Evolutionary conservation across 2,888 invertebrate species (phyloP).

Genomic region (Eurytoma adleriae): DNA sequence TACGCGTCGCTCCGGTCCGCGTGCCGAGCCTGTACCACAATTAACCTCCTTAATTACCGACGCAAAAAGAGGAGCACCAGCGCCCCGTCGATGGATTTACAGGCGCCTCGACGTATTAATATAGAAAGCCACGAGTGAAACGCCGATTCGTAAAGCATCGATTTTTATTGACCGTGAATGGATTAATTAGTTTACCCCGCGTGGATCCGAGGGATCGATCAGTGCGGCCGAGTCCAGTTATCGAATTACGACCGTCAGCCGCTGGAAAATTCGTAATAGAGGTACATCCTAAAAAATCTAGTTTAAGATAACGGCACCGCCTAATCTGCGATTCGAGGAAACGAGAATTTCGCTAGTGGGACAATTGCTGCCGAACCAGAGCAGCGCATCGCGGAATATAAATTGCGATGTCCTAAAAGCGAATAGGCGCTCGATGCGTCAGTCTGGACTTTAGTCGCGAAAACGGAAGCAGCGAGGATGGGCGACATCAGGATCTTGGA

Average conservation of each 20-base stretch:
- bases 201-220: too few relatives aligned
- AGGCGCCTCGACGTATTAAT: neutral
- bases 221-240: too few relatives aligned
- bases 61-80: slow-evolving; percentile 30
- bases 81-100: slow-evolving; percentile 6
- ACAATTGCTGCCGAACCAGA: too few relatives aligned
- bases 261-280: too few relatives aligned
- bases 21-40: slow-evolving; percentile 17
- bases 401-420: neutral
- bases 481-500: slow-evolving; percentile 79
- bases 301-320: too few relatives aligned
- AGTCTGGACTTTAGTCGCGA: too few relatives aligned
- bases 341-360: too few relatives aligned
- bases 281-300: too few relatives aligned
- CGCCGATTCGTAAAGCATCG: too few relatives aligned
- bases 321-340: too few relatives aligned
- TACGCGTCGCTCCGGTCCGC: neutral
- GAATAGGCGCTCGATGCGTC: too few relatives aligned
- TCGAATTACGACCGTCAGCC: too few relatives aligned
- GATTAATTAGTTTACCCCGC: neutral
- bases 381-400: neutral
- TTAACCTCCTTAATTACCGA: slow-evolving; percentile 38
- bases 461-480: slow-evolving; percentile 68
- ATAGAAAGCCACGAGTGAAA: slow-evolving; percentile 34
- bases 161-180: slow-evolving; percentile 20